phyloP scores from a whole-genome alignment of 2,113 vertebrate species.

The Odontesthes bonariensis region DNA sequence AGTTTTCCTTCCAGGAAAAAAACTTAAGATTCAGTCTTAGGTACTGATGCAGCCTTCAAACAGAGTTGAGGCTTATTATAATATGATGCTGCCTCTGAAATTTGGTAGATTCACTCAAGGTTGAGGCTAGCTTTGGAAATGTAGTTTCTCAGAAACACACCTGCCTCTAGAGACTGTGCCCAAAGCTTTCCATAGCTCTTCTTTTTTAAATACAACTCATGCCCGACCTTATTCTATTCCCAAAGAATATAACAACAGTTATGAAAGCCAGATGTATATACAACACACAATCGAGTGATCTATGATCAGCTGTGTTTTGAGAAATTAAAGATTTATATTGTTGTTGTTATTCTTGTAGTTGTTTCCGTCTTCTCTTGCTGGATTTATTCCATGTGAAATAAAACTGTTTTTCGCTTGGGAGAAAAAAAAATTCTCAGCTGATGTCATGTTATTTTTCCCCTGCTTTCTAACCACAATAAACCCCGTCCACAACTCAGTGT shows the following conservation, averaged over 20 bases:
- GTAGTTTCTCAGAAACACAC: slow-evolving; percentile 1
- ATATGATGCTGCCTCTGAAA: background rate
- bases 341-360: background rate
- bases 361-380: background rate
- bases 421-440: background rate
- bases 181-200: background rate
- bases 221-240: background rate
- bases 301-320: slow-evolving; percentile 14
- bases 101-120: background rate
- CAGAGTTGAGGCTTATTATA: slow-evolving; percentile 1
- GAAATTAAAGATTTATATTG: background rate
- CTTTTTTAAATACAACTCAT: background rate
- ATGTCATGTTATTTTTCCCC: background rate
- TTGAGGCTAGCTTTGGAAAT: background rate
- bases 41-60: slow-evolving; percentile 19
- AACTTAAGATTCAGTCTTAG: slow-evolving; percentile 7
- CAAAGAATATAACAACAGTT: background rate
- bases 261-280: background rate
- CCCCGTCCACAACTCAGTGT: slow-evolving; percentile 3
- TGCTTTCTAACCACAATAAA: background rate
- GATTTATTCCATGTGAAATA: slow-evolving; percentile 16
- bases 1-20: slow-evolving; percentile 29
- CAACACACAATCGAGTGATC: background rate
- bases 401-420: background rate
- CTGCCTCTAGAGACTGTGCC: background rate